Conservation (phyloP, 2,113 vertebrate species). For the Etia nguti region DNA sequence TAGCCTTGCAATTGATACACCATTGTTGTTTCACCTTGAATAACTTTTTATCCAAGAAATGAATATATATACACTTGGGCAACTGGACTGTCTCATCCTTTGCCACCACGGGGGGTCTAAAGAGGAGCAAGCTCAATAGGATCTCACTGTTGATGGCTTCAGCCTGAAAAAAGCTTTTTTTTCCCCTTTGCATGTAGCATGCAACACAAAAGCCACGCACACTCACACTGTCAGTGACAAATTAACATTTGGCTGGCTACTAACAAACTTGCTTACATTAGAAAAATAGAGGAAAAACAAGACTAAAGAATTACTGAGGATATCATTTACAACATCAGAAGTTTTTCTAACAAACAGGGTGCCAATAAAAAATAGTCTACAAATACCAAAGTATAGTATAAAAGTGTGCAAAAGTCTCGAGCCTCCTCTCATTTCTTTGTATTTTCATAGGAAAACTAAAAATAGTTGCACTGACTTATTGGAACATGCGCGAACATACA, state of each 20-base stretch:
- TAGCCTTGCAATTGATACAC: background rate
- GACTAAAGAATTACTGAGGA: background rate
- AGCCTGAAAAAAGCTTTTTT: background rate
- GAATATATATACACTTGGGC: background rate
- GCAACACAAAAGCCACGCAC: background rate
- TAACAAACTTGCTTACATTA: background rate
- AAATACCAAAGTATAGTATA: background rate
- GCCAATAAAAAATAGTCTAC: background rate
- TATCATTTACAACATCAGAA: background rate
- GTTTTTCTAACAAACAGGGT: background rate
- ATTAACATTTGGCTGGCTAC: constrained; percentile 15
- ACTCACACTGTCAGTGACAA: background rate
- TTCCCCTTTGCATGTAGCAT: background rate
- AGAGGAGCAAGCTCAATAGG: constrained; percentile 2
- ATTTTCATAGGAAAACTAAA: background rate
- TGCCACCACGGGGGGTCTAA: background rate
- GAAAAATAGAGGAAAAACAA: background rate
- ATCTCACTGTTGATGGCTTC: constrained; percentile 43
- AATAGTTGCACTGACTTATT: background rate
- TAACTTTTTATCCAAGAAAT: background rate
- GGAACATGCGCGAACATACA: background rate
- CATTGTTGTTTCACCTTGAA: constrained; percentile 11
- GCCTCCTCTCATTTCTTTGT: background rate
- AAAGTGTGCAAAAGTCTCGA: background rate
- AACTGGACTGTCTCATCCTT: background rate